Percentiles rank a stretch among this genome's conserved stretches.
Conservation (phyloP, 1,140 invertebrate species). For the Brachionus paranguensis region DNA sequence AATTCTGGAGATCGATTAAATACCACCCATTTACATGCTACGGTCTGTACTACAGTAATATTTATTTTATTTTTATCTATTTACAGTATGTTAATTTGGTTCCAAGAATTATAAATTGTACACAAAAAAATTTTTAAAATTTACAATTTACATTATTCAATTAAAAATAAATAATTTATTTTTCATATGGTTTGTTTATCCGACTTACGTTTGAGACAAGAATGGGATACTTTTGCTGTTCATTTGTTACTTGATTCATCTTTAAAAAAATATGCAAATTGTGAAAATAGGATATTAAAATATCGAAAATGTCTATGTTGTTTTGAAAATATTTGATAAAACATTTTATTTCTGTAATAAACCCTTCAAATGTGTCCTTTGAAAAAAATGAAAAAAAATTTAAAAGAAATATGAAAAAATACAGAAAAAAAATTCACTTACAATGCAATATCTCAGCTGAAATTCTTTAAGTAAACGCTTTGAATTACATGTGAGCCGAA, state of each 20-base stretch:
- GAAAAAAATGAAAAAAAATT: neutral
- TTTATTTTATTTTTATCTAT: too few relatives aligned
- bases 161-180: too few relatives aligned
- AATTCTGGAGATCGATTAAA: too few relatives aligned
- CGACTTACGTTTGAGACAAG: neutral
- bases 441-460: constrained; percentile 23
- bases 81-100: too few relatives aligned
- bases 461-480: constrained; percentile 35
- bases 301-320: neutral
- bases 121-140: too few relatives aligned
- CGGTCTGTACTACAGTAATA: too few relatives aligned
- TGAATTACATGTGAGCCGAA: constrained; percentile 1
- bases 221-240: neutral
- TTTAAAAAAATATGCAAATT: neutral
- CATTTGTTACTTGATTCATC: neutral
- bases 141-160: too few relatives aligned
- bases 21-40: too few relatives aligned
- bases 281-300: neutral
- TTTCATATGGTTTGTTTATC: neutral
- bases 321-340: constrained; percentile 16
- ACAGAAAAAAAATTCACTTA: neutral
- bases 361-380: constrained; percentile 10
- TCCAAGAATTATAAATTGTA: too few relatives aligned
- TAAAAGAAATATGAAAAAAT: neutral
- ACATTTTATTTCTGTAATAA: constrained; percentile 19